phyloP scores from a whole-genome alignment of 2,113 vertebrate genomes.

The Scomber colias region DNA sequence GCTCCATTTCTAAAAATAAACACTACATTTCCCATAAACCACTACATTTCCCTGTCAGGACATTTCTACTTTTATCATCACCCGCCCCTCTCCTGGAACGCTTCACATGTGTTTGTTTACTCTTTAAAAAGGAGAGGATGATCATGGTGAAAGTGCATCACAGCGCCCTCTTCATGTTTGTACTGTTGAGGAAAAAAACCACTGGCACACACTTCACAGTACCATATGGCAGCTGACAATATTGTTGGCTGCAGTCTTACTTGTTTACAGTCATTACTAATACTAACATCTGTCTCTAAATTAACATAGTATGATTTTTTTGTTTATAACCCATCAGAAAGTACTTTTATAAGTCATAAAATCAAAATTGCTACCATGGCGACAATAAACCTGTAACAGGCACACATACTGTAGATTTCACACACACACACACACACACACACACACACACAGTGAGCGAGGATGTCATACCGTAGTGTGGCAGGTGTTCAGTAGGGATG shows the following conservation, averaged over 20 bases:
- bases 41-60: too few species aligned
- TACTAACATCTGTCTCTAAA: constrained; percentile 23
- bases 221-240: constrained; percentile 33
- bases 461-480: constrained; percentile 84
- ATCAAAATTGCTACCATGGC: background rate
- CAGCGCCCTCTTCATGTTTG: background rate
- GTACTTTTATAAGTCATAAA: background rate
- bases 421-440: background rate
- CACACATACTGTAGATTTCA: background rate
- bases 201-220: background rate
- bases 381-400: background rate
- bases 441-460: background rate
- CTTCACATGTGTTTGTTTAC: too few species aligned
- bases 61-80: too few species aligned
- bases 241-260: too few species aligned
- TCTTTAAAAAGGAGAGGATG: background rate
- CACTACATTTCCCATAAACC: too few species aligned
- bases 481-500: constrained; percentile 94
- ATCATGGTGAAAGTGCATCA: background rate
- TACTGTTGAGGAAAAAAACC: constrained; percentile 8
- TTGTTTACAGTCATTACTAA: constrained; percentile 16
- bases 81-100: too few species aligned
- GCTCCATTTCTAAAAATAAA: too few species aligned
- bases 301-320: background rate
- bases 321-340: background rate